Conservation (phyloP, 2,888 invertebrate genomes). For the Lycia hirtaria region DNA sequence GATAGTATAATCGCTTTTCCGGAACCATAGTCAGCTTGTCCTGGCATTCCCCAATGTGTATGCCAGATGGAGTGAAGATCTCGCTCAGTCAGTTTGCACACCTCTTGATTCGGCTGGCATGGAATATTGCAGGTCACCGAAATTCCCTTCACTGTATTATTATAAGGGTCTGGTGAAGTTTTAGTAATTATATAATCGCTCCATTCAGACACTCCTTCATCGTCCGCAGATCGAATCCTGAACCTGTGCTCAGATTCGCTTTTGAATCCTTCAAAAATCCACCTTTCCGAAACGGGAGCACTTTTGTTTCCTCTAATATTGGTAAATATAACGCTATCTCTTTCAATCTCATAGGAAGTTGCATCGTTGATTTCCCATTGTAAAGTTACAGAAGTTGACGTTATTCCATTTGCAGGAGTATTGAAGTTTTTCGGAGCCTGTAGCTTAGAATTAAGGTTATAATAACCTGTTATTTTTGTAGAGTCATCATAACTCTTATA, state of each 20-base stretch:
- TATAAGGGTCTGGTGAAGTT: constrained; percentile 57
- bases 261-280: constrained; percentile 60
- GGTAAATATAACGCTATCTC: constrained; percentile 64
- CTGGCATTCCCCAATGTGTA: constrained; percentile 54
- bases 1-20: constrained; percentile 52
- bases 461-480: constrained; percentile 48
- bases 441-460: constrained; percentile 45
- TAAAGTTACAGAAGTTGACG: constrained; percentile 57
- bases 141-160: constrained; percentile 54
- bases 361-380: constrained; percentile 57
- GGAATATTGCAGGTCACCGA: constrained; percentile 58
- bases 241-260: constrained; percentile 60
- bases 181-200: constrained; percentile 56
- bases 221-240: constrained; percentile 62
- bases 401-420: constrained; percentile 48
- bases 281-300: too few species aligned
- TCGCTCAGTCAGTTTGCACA: constrained; percentile 52
- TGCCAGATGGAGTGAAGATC: constrained; percentile 57
- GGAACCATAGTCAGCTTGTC: constrained; percentile 44
- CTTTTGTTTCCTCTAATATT: constrained; percentile 55
- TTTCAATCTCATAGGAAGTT: constrained; percentile 69
- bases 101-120: constrained; percentile 55
- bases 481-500: constrained; percentile 54
- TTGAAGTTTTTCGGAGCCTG: constrained; percentile 52
- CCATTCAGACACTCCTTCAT: constrained; percentile 67